These are phyloP conservation scores for Tryphoninae sp. DNA, from an alignment of 2,888 invertebrate species.

Conservation along the genomic window DNA sequence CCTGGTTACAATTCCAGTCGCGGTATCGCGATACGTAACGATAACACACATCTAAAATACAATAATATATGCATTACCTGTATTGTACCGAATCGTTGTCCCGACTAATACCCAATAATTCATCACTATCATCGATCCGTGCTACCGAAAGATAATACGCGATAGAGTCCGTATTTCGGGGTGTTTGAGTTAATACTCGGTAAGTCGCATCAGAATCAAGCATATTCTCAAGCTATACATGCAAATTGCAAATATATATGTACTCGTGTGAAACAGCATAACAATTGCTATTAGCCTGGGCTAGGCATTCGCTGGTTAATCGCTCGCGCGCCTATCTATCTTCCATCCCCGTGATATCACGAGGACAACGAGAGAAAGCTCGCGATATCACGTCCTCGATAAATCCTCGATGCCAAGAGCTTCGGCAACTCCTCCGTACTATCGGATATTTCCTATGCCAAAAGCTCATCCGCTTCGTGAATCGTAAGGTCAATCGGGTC, in stretches of 20 bases:
- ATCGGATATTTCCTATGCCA: slow-evolving; percentile 40
- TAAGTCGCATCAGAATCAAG: background rate
- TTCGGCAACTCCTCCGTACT: slow-evolving; percentile 19
- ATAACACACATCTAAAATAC: background rate
- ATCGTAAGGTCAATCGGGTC: background rate
- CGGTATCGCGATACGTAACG: too few species aligned
- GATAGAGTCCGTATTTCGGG: background rate
- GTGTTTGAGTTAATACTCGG: background rate
- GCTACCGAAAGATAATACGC: background rate
- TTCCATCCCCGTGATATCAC: slow-evolving; percentile 33
- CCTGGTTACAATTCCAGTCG: too few species aligned
- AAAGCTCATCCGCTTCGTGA: slow-evolving; percentile 1
- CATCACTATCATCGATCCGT: background rate
- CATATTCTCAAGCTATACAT: background rate
- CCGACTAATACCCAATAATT: too few species aligned
- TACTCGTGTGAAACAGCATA: background rate
- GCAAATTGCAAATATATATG: background rate
- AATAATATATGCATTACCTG: too few species aligned
- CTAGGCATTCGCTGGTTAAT: background rate
- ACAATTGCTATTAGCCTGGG: background rate
- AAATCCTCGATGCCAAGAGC: slow-evolving; percentile 50
- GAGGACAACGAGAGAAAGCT: slow-evolving; percentile 8
- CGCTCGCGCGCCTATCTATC: slow-evolving; percentile 5
- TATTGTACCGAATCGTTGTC: too few species aligned
- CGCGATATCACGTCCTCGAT: slow-evolving; percentile 36